Evolutionary conservation across 2,797 vertebrate species (phyloP).

Genomic region (Helicolenus hilgendorfi): DNA sequence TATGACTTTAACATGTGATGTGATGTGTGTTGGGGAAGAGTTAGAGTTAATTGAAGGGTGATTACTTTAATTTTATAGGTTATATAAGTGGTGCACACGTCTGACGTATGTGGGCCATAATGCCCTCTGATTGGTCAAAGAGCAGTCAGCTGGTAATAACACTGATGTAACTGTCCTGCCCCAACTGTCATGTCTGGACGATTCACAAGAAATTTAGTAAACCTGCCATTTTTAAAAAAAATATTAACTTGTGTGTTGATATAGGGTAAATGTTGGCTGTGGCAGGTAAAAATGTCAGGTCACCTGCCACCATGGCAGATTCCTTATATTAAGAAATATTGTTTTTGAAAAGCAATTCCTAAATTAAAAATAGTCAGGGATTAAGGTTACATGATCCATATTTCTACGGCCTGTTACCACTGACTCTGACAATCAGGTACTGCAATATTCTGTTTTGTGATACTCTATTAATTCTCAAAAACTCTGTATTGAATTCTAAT

Average conservation of each 20-base stretch:
- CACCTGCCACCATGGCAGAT: too few species aligned
- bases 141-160: background rate
- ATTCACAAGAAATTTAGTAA: background rate
- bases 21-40: fast-evolving
- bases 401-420: too few species aligned
- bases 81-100: conserved; percentile 22
- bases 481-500: too few species aligned
- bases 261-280: too few species aligned
- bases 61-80: background rate
- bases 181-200: background rate
- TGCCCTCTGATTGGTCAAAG: background rate
- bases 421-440: too few species aligned
- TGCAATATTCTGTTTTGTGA: too few species aligned
- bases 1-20: background rate
- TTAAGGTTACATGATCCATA: too few species aligned
- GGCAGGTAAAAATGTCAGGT: too few species aligned
- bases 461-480: too few species aligned
- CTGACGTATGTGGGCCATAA: conserved; percentile 1
- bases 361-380: too few species aligned
- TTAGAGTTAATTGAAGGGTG: fast-evolving
- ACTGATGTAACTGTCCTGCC: conserved; percentile 23
- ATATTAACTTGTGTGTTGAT: background rate
- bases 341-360: too few species aligned
- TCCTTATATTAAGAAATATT: too few species aligned
- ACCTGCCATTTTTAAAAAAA: background rate